These are phyloP conservation scores for Limanda limanda DNA, from an alignment of 2,113 vertebrate genomes.

Conservation along the genomic window DNA sequence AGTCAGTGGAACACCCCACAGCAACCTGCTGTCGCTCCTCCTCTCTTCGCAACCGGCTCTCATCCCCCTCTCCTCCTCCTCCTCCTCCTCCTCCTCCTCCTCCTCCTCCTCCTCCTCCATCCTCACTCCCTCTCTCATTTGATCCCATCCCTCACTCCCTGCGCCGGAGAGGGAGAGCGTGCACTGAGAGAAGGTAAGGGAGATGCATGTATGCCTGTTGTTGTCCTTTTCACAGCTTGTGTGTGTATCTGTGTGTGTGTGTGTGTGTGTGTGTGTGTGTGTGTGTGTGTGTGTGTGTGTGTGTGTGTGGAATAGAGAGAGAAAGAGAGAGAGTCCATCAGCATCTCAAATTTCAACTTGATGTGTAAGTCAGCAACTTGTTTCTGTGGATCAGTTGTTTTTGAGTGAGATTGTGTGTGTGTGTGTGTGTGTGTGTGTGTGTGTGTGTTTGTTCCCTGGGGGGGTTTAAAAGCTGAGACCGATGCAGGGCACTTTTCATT, in stretches of 20 bases:
- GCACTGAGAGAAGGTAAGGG: conserved; percentile 71
- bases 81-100: conserved; percentile 55
- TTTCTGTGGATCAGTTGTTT: conserved; percentile 52
- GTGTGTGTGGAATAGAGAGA: not conserved
- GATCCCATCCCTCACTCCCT: conserved; percentile 75
- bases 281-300: conserved; percentile 31
- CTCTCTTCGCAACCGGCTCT: conserved; percentile 61
- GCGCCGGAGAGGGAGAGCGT: conserved; percentile 65
- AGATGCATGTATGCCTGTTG: conserved; percentile 59
- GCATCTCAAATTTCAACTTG: conserved; percentile 61
- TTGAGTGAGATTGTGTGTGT: not conserved
- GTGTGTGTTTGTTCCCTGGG: conserved; percentile 9
- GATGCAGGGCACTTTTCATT: conserved; percentile 53
- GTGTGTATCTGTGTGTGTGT: conserved; percentile 18
- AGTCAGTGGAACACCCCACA: conserved; percentile 70
- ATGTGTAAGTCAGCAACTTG: conserved; percentile 63
- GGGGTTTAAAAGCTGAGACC: conserved; percentile 20
- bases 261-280: not conserved
- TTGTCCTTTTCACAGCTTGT: conserved; percentile 59
- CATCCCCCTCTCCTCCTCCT: conserved; percentile 47
- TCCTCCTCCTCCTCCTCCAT: conserved; percentile 58
- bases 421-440: not conserved
- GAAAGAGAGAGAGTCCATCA: not conserved
- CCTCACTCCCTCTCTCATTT: conserved; percentile 72
- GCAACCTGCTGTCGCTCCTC: conserved; percentile 79